Conservation (phyloP, 2,888 invertebrate species). For the Pedicia rivosa region DNA sequence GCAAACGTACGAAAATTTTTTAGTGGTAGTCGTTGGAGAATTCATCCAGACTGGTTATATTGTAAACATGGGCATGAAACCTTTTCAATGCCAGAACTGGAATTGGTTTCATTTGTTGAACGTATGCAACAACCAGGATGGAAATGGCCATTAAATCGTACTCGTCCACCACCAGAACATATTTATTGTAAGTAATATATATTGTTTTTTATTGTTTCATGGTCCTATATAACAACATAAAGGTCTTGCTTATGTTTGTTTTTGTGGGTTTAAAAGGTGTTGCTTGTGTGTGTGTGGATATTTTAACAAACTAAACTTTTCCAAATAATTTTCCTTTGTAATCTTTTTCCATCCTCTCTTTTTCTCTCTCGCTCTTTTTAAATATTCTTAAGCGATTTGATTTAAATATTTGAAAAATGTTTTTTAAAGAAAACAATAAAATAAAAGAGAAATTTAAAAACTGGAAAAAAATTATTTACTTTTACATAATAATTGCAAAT, state of each 20-base stretch:
- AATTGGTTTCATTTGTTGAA: conserved; percentile 61
- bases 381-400: background rate
- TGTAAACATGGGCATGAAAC: conserved; percentile 52
- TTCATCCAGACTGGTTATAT: conserved; percentile 80
- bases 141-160: conserved; percentile 63
- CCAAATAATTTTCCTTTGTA: conserved; percentile 5
- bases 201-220: conserved; percentile 3
- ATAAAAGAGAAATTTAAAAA: too few relatives aligned
- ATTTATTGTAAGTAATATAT: conserved; percentile 27
- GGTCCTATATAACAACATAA: too few relatives aligned
- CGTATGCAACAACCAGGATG: conserved; percentile 67
- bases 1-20: conserved; percentile 53
- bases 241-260: too few relatives aligned
- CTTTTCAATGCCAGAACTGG: conserved; percentile 58
- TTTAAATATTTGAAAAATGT: too few relatives aligned
- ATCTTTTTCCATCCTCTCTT: background rate
- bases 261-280: too few relatives aligned
- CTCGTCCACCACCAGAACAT: conserved; percentile 50
- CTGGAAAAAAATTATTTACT: too few relatives aligned
- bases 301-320: background rate
- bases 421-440: too few relatives aligned
- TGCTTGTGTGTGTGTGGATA: background rate
- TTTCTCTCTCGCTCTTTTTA: background rate
- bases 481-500: conserved; percentile 29
- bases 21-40: conserved; percentile 61